A percentile compares a stretch with the other conserved stretches of the same genome.
These are phyloP conservation scores for Himalopsyche kuldschensis DNA, from an alignment of 2,888 invertebrate species.

Conservation along the genomic window DNA sequence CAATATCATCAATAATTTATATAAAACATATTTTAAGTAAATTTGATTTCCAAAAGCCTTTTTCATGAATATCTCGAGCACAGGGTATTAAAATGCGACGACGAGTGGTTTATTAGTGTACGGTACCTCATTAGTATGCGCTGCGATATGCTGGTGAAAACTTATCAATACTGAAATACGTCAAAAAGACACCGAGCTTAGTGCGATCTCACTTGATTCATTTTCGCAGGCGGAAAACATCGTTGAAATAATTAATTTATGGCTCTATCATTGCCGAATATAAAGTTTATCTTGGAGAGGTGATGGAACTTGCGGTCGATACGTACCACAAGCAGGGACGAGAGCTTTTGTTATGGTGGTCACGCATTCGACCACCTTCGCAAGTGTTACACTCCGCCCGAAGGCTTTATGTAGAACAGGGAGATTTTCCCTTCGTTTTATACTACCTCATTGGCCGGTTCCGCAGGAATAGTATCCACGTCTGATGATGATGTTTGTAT, in stretches of 20 bases:
- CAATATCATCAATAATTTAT: too few species aligned
- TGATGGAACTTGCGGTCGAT: constrained; percentile 19
- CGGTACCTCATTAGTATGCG: background rate
- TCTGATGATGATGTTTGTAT: background rate
- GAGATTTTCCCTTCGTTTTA: background rate
- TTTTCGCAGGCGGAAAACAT: constrained; percentile 12
- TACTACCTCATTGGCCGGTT: background rate
- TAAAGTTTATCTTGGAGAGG: constrained; percentile 23
- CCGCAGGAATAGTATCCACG: background rate
- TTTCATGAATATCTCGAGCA: too few species aligned
- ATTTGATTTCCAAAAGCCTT: too few species aligned
- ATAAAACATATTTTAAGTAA: too few species aligned
- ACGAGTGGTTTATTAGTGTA: background rate
- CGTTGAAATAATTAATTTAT: constrained; percentile 33
- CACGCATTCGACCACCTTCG: constrained; percentile 17
- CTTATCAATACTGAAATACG: background rate
- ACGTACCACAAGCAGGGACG: background rate
- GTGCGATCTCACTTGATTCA: constrained; percentile 6
- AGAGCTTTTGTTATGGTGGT: constrained; percentile 22
- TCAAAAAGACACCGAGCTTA: background rate
- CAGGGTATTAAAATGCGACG: background rate
- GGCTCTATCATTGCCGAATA: constrained; percentile 26
- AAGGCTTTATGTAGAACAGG: background rate
- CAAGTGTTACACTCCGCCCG: background rate
- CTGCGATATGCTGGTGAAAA: background rate